A percentile compares a stretch with the other conserved stretches of the same genome.
Conservation (phyloP, 2,888 invertebrate genomes). For the Ernsta delagoae region DNA sequence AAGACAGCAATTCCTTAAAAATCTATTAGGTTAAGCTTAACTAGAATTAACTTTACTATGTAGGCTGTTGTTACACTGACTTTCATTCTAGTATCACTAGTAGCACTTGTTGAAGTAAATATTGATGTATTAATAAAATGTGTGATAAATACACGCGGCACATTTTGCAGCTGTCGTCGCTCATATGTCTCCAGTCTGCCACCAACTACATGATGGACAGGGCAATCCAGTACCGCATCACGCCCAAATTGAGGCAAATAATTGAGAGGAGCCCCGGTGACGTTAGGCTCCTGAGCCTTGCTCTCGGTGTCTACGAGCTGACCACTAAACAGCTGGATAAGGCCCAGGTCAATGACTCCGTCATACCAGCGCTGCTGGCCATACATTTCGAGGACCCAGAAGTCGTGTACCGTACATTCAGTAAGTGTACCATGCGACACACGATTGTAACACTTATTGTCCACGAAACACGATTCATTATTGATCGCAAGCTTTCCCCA, state of each 20-base stretch:
- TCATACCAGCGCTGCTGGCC: conserved; percentile 94
- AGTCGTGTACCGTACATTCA: conserved; percentile 94
- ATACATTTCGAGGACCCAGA: conserved; percentile 95
- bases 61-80: no score
- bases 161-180: neutral
- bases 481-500: neutral
- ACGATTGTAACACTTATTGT: neutral
- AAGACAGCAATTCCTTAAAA: no score
- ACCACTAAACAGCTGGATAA: conserved; percentile 94
- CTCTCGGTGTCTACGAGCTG: conserved; percentile 91
- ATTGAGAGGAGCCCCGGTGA: conserved; percentile 93
- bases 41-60: no score
- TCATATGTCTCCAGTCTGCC: conserved; percentile 87
- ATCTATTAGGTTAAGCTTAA: no score
- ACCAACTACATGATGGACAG: conserved; percentile 93
- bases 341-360: conserved; percentile 94
- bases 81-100: no score
- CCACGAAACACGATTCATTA: neutral
- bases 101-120: no score
- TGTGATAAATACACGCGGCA: no score
- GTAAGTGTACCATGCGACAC: conserved; percentile 87
- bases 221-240: conserved; percentile 90
- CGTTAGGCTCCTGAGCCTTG: conserved; percentile 91
- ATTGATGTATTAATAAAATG: no score
- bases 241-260: conserved; percentile 92